phyloP scores from a whole-genome alignment of 1,140 invertebrate genomes.

The Anagrus nilaparvatae region DNA sequence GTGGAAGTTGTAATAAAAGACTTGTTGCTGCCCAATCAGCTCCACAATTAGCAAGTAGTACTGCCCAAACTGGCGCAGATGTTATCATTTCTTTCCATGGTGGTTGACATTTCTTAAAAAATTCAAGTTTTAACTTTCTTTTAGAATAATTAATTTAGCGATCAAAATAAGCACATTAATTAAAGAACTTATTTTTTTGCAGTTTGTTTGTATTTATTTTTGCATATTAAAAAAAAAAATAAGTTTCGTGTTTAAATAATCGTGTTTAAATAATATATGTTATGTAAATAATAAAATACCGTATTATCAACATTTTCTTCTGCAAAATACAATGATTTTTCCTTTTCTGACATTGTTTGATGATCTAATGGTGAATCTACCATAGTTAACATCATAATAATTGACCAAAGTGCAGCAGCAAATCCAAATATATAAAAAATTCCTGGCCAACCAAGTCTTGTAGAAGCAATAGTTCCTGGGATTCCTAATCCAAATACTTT shows the following conservation, averaged over 20 bases:
- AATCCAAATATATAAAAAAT: neutral
- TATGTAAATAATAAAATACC: too few species aligned
- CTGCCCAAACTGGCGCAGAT: slow-evolving; percentile 69
- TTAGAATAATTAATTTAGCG: too few species aligned
- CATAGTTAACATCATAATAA: neutral
- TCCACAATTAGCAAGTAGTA: slow-evolving; percentile 70
- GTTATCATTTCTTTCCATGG: slow-evolving; percentile 71
- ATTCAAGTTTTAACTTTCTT: neutral
- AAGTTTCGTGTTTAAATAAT: too few species aligned
- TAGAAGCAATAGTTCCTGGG: neutral
- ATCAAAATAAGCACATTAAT: too few species aligned
- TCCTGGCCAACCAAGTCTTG: neutral
- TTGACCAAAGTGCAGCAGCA: neutral
- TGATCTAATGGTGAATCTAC: neutral
- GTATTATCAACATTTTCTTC: too few species aligned
- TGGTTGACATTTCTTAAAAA: slow-evolving; percentile 40
- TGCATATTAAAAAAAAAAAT: too few species aligned
- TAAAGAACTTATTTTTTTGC: too few species aligned
- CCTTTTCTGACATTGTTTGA: neutral
- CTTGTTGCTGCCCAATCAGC: slow-evolving; percentile 91
- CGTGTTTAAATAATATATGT: too few species aligned
- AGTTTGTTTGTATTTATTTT: too few species aligned
- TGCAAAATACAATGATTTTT: neutral
- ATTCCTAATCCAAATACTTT: too few species aligned
- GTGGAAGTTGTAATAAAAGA: slow-evolving; percentile 80